Percentiles rank a stretch among this genome's conserved stretches.
Evolutionary conservation across 2,797 vertebrate genomes (phyloP).

Genomic region (Betta splendens): DNA sequence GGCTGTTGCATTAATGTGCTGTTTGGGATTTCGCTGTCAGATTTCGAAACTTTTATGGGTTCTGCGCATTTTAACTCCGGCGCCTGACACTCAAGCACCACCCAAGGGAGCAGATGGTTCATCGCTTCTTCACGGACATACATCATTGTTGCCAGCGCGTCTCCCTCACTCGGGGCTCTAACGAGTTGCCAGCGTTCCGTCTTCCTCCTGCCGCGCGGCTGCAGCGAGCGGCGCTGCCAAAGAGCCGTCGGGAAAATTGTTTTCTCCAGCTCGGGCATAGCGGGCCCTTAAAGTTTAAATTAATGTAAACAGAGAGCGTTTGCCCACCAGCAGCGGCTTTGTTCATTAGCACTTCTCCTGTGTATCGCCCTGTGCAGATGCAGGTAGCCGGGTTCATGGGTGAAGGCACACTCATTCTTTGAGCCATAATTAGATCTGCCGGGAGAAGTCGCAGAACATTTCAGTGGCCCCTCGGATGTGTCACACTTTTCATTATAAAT

Average conservation of each 20-base stretch:
- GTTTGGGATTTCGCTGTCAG: constrained; percentile 34
- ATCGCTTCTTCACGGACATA: constrained; percentile 41
- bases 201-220: constrained; percentile 23
- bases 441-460: constrained; percentile 56
- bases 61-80: constrained; percentile 29
- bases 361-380: constrained; percentile 16
- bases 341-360: constrained; percentile 33
- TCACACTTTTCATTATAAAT: constrained; percentile 60
- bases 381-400: constrained; percentile 59
- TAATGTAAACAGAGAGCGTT: constrained; percentile 38
- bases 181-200: constrained; percentile 31
- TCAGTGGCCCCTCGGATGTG: constrained; percentile 23
- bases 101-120: constrained; percentile 57
- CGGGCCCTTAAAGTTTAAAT: constrained; percentile 50
- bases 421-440: constrained; percentile 74
- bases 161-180: constrained; percentile 39
- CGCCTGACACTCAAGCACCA: constrained; percentile 23
- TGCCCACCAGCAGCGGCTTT: constrained; percentile 18
- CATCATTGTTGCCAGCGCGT: constrained; percentile 30
- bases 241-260: constrained; percentile 28
- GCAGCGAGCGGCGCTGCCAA: constrained; percentile 24
- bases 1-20: constrained; percentile 36
- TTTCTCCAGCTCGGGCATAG: constrained; percentile 9
- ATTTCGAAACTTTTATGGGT: constrained; percentile 23
- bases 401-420: constrained; percentile 63